phyloP scores from a whole-genome alignment of 2,888 invertebrate genomes.

The Bibio marci region DNA sequence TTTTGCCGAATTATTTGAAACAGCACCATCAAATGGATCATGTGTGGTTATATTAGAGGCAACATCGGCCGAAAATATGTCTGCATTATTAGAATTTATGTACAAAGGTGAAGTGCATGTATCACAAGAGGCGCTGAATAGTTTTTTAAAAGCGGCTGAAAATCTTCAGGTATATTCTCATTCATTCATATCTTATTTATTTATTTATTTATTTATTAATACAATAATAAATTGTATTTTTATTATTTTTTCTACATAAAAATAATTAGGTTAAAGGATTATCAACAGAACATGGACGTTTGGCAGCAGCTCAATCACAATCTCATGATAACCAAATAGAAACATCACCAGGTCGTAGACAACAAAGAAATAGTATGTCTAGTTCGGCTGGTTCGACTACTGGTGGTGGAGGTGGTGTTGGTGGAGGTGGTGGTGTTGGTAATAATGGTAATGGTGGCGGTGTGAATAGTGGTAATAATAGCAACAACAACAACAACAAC shows the following conservation, averaged over 20 bases:
- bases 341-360: constrained; percentile 28
- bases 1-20: constrained; percentile 79
- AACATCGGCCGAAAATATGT: constrained; percentile 79
- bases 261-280: constrained; percentile 67
- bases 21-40: constrained; percentile 61
- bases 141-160: constrained; percentile 82
- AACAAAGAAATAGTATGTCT: constrained; percentile 25
- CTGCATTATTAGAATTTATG: constrained; percentile 82
- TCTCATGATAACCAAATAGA: constrained; percentile 26
- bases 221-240: constrained; percentile 1
- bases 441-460: neutral
- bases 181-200: neutral
- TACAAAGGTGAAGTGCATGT: constrained; percentile 89
- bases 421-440: too few relatives aligned
- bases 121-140: constrained; percentile 78
- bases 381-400: constrained; percentile 20
- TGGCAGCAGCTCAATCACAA: constrained; percentile 30
- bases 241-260: constrained; percentile 11
- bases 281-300: constrained; percentile 50
- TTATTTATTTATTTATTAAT: neutral
- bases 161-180: constrained; percentile 53
- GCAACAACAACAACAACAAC: constrained; percentile 4
- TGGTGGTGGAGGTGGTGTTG: too few relatives aligned
- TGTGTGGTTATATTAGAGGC: constrained; percentile 81
- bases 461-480: constrained; percentile 6